Conservation (phyloP, 2,888 invertebrate genomes). For the Aelia acuminata region DNA sequence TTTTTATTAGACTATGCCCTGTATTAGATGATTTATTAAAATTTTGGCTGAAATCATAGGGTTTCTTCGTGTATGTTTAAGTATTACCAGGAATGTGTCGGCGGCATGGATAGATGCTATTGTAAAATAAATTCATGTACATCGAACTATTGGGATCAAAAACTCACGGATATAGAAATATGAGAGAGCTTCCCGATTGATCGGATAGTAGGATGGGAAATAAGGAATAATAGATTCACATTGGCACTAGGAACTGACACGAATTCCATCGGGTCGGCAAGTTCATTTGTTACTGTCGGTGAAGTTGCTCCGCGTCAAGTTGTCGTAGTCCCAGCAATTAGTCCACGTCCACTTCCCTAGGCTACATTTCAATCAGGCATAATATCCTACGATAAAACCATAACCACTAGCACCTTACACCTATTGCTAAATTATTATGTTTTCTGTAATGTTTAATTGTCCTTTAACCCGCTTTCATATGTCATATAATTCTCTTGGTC, state of each 20-base stretch:
- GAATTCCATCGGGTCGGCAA: not conserved
- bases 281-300: constrained; percentile 42
- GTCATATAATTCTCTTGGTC: too few relatives aligned
- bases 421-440: not conserved
- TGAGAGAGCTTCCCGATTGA: not conserved
- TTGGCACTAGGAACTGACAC: not conserved
- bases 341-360: not conserved
- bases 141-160: too few relatives aligned
- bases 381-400: constrained; percentile 36
- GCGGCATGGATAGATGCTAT: too few relatives aligned
- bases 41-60: too few relatives aligned
- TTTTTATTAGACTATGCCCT: too few relatives aligned
- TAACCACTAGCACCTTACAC: not conserved
- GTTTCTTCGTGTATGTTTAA: too few relatives aligned
- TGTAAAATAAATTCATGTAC: too few relatives aligned
- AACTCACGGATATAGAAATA: too few relatives aligned
- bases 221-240: not conserved
- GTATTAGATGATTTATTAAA: too few relatives aligned
- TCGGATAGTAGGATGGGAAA: not conserved
- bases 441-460: not conserved
- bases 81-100: too few relatives aligned
- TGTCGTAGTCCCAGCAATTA: not conserved
- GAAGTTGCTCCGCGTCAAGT: constrained; percentile 25
- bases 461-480: not conserved
- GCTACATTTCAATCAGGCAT: constrained; percentile 36